Evolutionary conservation across 1,140 invertebrate genomes (phyloP), one percentile per base, ranked within the genome.

Genomic region (Nymphalis io): DNA sequence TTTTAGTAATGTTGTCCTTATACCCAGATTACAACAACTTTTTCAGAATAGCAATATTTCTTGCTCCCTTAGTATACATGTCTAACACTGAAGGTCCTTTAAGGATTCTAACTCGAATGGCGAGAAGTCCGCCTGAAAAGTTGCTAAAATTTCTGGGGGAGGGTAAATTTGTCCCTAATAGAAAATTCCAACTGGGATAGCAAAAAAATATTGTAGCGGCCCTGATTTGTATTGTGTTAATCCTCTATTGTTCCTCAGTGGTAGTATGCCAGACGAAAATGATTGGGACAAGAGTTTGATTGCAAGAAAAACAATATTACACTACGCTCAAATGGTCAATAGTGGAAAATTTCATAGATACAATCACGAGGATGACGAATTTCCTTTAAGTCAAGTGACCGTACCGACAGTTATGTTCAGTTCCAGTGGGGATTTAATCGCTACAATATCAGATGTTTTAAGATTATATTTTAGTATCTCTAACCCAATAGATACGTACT

Each of bases 51-150:
- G 93, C 95, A 93, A 88, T 95, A 61, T 91, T 93, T 70, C 82
- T 98, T 38, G 96, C 95, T 13, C 97, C 97, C 6, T 93, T 97
- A 6, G 94, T 93, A 1, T 96, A 92, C 74, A 92, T 96, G 80
- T 87, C 89, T 10, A 88, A 96, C 76, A 91, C 95, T 1, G 93
- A 93, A 79, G 95, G 94, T 65, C 95, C 96, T 10, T 71, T 95
- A 18, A 85, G 92, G 80, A 85, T 92, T 62, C 66, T 95, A 3
- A 92, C 93, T 12, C 92, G 93, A 0, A 92, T 93, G 73, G 77
- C 91, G 0, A 78, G 85, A 5, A 84, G 93, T 71, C 87, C 93
- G 16, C 72, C 79, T 23, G 78, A 93, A 75, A 92, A 93, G 70
- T 79, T 95, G 2, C 44, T 91, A 0, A 85, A 92, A 62, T 76